Conservation (phyloP, 1,140 invertebrate species). For the Pararge aegeria region DNA sequence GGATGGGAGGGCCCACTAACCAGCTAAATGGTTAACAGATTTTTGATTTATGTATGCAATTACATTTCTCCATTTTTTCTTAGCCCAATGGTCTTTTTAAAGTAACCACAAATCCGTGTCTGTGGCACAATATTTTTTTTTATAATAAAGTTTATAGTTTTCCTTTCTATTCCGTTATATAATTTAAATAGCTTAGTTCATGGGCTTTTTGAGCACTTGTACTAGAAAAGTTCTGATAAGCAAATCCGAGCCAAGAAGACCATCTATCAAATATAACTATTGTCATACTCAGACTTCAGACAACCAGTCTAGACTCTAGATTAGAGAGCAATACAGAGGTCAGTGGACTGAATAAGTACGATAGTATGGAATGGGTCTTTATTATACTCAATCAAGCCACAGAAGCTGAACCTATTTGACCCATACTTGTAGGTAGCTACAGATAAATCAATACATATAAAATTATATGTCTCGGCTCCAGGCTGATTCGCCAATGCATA, state of each 20-base stretch:
- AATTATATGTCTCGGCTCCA: no score
- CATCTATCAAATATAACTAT: not conserved
- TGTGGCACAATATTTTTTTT: no score
- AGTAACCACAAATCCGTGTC: no score
- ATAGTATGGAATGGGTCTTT: not conserved
- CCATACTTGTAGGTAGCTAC: not conserved
- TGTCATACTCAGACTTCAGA: not conserved
- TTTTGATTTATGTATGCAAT: no score
- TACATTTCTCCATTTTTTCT: no score
- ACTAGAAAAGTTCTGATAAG: not conserved
- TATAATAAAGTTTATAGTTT: no score
- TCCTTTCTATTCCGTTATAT: no score
- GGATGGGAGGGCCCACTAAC: no score
- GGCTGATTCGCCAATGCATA: no score
- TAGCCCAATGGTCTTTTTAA: no score
- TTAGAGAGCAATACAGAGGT: not conserved
- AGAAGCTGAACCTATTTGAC: not conserved
- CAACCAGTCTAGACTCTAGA: not conserved
- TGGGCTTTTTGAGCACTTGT: not conserved
- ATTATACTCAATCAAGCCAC: not conserved
- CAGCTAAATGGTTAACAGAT: no score
- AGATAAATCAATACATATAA: not conserved
- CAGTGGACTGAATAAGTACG: not conserved
- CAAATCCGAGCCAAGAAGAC: not conserved
- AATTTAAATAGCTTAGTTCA: no score